A percentile compares a stretch with the other conserved stretches of the same genome.
Conservation (phyloP, 2,888 invertebrate species). For the Macaria notata region DNA sequence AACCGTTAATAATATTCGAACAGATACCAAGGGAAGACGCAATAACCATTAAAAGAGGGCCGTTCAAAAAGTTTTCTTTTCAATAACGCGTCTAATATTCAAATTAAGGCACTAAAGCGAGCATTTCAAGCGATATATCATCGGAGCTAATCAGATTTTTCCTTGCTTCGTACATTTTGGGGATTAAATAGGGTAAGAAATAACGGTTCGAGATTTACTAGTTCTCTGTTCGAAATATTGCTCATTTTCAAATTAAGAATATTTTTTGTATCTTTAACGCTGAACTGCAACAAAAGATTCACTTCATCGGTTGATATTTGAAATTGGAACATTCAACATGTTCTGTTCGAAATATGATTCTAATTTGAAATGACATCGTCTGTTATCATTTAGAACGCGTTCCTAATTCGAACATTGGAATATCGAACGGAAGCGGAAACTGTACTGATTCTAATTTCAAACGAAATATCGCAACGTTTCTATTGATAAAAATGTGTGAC, state of each 20-base stretch:
- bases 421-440: conserved; percentile 82
- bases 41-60: conserved; percentile 80
- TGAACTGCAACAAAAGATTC: no score
- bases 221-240: conserved; percentile 28
- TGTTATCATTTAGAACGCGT: conserved; percentile 68
- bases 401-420: conserved; percentile 73
- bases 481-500: conserved; percentile 77
- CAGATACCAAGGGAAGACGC: conserved; percentile 62
- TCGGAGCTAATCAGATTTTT: conserved; percentile 54
- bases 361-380: conserved; percentile 40
- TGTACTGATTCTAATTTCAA: conserved; percentile 80
- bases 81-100: conserved; percentile 82
- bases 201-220: conserved; percentile 33
- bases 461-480: conserved; percentile 76
- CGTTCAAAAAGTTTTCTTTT: conserved; percentile 78
- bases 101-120: conserved; percentile 77
- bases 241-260: no score
- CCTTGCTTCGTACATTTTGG: conserved; percentile 36
- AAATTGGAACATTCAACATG: no score
- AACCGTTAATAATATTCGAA: conserved; percentile 44
- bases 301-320: no score
- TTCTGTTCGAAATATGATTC: conserved; percentile 4
- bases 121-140: conserved; percentile 77
- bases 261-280: not conserved
- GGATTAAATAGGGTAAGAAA: conserved; percentile 36